Conservation (phyloP, 2,888 invertebrate genomes). For the Drosophila parthenogenetica region DNA sequence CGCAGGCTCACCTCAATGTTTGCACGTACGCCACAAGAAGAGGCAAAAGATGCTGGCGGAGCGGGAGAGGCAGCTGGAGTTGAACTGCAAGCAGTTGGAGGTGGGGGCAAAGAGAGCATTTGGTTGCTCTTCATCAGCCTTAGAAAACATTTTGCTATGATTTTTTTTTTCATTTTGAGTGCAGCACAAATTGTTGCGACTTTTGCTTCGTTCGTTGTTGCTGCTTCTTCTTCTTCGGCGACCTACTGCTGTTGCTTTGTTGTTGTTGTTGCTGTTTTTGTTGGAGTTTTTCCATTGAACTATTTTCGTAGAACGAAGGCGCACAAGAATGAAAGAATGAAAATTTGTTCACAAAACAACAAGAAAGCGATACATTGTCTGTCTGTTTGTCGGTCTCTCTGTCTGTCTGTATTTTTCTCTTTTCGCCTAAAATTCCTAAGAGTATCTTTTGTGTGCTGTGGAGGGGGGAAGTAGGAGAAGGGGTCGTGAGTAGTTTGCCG, state of each 20-base stretch:
- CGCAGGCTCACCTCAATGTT: constrained; percentile 39
- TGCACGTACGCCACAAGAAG: constrained; percentile 50
- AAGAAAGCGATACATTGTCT: constrained; percentile 34
- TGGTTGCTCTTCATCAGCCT: constrained; percentile 32
- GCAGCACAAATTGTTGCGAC: constrained; percentile 48
- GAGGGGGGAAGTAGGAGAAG: constrained; percentile 19
- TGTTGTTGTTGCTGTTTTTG: constrained; percentile 30
- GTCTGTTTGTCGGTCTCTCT: constrained; percentile 53
- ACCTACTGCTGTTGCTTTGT: constrained; percentile 56
- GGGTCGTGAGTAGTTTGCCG: constrained; percentile 13
- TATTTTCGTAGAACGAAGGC: constrained; percentile 68
- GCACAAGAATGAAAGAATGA: constrained; percentile 31
- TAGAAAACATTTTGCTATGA: constrained; percentile 40
- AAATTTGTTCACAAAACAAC: constrained; percentile 57
- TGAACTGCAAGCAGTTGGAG: neutral
- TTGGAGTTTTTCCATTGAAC: constrained; percentile 76
- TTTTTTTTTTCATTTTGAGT: constrained; percentile 22
- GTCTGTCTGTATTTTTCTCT: constrained; percentile 19
- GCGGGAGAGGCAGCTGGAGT: neutral
- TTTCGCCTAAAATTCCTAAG: constrained; percentile 60
- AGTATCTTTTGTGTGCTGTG: constrained; percentile 35
- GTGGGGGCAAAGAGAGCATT: constrained; percentile 13
- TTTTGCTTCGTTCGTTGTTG: constrained; percentile 33
- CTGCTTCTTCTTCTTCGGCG: constrained; percentile 34
- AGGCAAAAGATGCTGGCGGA: constrained; percentile 11